phyloP scores from a whole-genome alignment of 2,113 vertebrate species.

The Aptenodytes forsteri region DNA sequence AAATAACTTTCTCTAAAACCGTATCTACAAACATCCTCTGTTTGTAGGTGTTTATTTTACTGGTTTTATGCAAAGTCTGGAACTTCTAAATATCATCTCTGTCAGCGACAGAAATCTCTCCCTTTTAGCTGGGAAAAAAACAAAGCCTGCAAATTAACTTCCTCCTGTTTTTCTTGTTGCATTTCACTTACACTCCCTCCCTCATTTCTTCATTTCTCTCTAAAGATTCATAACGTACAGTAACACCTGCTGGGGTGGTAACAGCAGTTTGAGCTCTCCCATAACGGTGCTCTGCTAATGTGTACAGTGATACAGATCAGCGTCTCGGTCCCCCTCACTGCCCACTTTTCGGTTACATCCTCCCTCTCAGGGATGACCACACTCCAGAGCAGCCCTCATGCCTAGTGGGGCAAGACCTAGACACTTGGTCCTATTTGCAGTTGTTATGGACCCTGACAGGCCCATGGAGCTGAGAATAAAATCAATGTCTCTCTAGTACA shows the following conservation, averaged over 20 bases:
- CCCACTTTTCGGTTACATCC: not conserved
- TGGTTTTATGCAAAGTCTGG: not conserved
- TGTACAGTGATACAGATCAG: not conserved
- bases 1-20: not conserved
- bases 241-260: conserved; percentile 13
- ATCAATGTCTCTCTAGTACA: conserved; percentile 40
- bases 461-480: conserved; percentile 15
- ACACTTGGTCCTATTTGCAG: not conserved
- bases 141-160: not conserved
- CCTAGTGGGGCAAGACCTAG: not conserved
- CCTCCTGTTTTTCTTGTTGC: conserved; percentile 28
- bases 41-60: conserved; percentile 16
- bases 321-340: not conserved
- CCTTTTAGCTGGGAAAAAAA: not conserved
- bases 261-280: not conserved
- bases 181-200: not conserved
- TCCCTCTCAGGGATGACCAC: not conserved
- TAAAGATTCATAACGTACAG: not conserved
- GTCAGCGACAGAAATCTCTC: not conserved
- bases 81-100: not conserved
- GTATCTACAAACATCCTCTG: not conserved
- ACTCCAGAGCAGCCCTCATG: not conserved
- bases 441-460: not conserved
- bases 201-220: conserved; percentile 1
- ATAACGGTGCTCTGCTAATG: not conserved